Evolutionary conservation across 2,888 invertebrate genomes (phyloP).

Genomic region (Drosophila barbarae): DNA sequence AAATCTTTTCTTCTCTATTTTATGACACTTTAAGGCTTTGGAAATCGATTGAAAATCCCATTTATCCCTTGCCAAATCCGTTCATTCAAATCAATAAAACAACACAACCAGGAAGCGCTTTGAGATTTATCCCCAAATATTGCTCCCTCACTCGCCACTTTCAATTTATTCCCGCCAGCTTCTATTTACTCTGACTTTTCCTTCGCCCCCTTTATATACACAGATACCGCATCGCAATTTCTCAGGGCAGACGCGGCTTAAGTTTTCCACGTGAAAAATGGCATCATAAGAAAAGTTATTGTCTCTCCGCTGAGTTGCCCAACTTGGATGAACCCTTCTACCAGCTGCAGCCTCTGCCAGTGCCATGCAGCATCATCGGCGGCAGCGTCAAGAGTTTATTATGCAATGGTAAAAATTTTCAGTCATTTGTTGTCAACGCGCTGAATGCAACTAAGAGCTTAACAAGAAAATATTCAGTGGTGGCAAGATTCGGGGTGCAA

Average conservation of each 20-base stretch:
- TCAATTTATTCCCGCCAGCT: constrained; percentile 9
- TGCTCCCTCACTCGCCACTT: background rate
- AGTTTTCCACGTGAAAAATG: constrained; percentile 72
- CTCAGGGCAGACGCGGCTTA: constrained; percentile 43
- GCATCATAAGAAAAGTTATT: constrained; percentile 67
- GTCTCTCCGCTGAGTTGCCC: constrained; percentile 51
- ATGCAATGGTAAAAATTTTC: constrained; percentile 71
- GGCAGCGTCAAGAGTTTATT: constrained; percentile 62
- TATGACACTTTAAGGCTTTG: constrained; percentile 6
- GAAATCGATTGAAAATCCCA: constrained; percentile 21
- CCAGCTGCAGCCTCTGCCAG: background rate
- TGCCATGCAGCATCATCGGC: constrained; percentile 55
- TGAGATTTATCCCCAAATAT: constrained; percentile 13
- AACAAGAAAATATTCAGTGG: constrained; percentile 13
- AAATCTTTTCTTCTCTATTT: background rate
- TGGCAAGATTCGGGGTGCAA: background rate
- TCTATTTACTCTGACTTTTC: constrained; percentile 4
- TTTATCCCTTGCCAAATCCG: constrained; percentile 25
- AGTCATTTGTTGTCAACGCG: constrained; percentile 73
- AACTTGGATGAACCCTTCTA: constrained; percentile 35
- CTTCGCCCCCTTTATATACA: background rate
- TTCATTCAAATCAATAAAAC: constrained; percentile 34
- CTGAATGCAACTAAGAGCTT: constrained; percentile 54
- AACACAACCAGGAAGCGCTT: constrained; percentile 15
- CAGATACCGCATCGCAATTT: constrained; percentile 21